Base-by-base conservation (phyloP, 1,140 invertebrate genomes). In the Mercenaria mercenaria region DNA sequence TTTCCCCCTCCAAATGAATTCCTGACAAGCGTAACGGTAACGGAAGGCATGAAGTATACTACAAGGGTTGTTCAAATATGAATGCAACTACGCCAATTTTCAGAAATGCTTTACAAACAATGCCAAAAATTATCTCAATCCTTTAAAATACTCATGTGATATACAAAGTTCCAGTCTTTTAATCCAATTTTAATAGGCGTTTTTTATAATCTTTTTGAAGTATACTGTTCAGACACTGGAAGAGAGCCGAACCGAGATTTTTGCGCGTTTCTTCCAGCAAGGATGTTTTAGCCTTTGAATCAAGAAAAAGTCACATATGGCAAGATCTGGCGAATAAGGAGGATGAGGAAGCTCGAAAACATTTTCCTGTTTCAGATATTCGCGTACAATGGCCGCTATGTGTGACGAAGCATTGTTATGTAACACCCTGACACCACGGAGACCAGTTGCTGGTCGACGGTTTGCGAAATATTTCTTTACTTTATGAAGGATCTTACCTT, bases 301-400 rank as follows among this genome's bases (percentile, higher is more conserved):
- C n/a, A 50, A 18, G 39, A 43, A 43, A n/a, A 47, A 47, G 29
- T 77, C 74, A 77, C 74, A 47, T 3, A 39, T 34, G 43, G 43
- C 77, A 39, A 80, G 32, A 37, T 80, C 77, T 32, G 43, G 77
- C 13, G 26, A 34, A 26, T 56, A 59, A 37, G 77, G 43, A 56
- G 77, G 77, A 13, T 80, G 77, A 23, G 50, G 43, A 52, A 56
- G 29, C 32, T 32, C 52, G n/a, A 23, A 3, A 43, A 56, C 26
- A 6, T 59, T 80, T 34, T 56, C 18, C 52, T 52, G n/a, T 43
- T 80, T 80, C 77, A 80, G 77, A 59, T 39, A 56, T 34, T 80
- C 29, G 10, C 32, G 20, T 50, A 79, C 15, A 50, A 47, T 43
- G 32, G 41, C 74, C 20, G 74, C 6, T 52, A 43, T 79, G 34